These are phyloP conservation scores for Sebastolobus alascanus DNA, from an alignment of 2,797 vertebrate species.

Conservation along the genomic window DNA sequence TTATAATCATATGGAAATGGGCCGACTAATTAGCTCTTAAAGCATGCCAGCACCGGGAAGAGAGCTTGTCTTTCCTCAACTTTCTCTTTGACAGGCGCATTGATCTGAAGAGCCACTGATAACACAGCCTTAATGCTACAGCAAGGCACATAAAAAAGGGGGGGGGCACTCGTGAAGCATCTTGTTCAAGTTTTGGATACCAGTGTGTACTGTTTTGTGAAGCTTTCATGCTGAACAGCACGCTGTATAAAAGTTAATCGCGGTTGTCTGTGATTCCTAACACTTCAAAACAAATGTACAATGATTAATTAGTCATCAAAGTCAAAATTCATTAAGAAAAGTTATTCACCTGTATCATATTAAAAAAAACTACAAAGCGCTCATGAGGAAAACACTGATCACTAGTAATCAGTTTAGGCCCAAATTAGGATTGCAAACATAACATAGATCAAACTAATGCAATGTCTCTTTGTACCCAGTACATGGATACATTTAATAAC, in stretches of 20 bases:
- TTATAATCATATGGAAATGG: slow-evolving; percentile 70
- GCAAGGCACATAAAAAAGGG: slow-evolving; percentile 20
- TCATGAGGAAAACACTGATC: not conserved
- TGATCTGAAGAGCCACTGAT: slow-evolving; percentile 58
- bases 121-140: slow-evolving; percentile 30
- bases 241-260: not conserved
- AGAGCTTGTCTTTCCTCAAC: slow-evolving; percentile 38
- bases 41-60: slow-evolving; percentile 38
- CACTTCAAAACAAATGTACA: not conserved
- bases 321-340: not conserved
- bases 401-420: slow-evolving; percentile 4
- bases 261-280: not conserved
- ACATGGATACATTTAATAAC: slow-evolving; percentile 4
- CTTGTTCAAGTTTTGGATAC: slow-evolving; percentile 9
- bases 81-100: slow-evolving; percentile 58
- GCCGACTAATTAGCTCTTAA: slow-evolving; percentile 67
- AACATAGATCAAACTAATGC: slow-evolving; percentile 20
- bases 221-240: not conserved
- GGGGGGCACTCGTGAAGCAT: slow-evolving; percentile 17
- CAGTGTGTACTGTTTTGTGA: not conserved
- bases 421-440: slow-evolving; percentile 12
- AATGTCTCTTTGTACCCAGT: not conserved
- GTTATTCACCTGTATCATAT: slow-evolving; percentile 5
- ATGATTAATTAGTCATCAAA: slow-evolving; percentile 7
- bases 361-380: not conserved